Conservation (phyloP, 2,113 vertebrate species). For the Propithecus coquereli region DNA sequence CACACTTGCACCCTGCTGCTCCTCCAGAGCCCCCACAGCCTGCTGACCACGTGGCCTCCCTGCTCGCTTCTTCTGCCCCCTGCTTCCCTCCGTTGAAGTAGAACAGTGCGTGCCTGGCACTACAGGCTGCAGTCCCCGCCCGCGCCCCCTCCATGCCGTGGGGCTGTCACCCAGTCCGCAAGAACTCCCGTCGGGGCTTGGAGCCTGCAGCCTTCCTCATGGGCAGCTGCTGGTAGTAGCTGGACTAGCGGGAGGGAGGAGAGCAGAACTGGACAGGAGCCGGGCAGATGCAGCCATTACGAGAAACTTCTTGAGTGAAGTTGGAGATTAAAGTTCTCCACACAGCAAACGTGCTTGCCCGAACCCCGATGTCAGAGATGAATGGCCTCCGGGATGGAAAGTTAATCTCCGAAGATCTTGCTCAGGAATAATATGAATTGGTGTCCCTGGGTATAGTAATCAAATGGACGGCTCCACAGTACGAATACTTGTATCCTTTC, state of each 20-base stretch:
- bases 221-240: not conserved
- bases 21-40: too few relatives aligned
- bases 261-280: too few relatives aligned
- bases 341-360: accelerated
- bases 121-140: not conserved
- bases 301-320: not conserved
- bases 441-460: not conserved
- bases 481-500: not conserved
- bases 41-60: not conserved
- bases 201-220: not conserved
- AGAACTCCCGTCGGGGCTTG: too few relatives aligned
- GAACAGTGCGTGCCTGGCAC: accelerated
- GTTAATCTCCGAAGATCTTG: not conserved
- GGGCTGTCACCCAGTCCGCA: too few relatives aligned
- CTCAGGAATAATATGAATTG: not conserved
- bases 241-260: not conserved
- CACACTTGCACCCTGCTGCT: not conserved
- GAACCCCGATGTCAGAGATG: not conserved
- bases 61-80: accelerated
- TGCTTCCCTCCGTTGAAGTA: not conserved
- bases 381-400: not conserved
- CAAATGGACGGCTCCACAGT: not conserved
- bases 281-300: not conserved
- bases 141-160: accelerated
- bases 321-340: not conserved